Base-by-base conservation (phyloP, 2,888 invertebrate species). In the Acanthosoma haemorrhoidale region DNA sequence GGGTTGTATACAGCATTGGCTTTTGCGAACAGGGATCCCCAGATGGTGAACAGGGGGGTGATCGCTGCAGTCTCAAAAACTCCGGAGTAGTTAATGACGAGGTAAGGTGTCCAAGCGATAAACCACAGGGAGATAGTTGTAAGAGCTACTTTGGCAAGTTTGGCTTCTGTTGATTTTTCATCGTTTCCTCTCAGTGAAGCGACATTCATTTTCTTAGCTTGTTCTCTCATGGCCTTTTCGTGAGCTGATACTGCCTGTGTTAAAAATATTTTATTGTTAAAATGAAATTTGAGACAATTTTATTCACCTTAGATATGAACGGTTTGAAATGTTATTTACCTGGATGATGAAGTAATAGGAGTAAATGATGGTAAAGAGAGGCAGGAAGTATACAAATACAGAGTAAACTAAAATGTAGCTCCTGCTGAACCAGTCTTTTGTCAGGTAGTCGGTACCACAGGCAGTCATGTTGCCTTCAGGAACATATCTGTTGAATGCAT, bases 401-500 rank as follows among this genome's bases (percentile, higher is more conserved):
- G 88, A 86, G 80, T 93, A 93, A 11, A 88, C 82, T 58, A 92
- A 81, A 77, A 93, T 87, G 82, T 94, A 93, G 77, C 90, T 89
- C 75, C 87, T 84, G 81, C 89, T 90, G 74, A 87, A 77, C 86
- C 88, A 88, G 74, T 88, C 88, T 80, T 88, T 88, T 80, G 81
- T 85, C 75, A 94, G 83, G 79, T 92, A 93, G 80, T 93, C 93
- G 69, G 94, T 94, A 70, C 94, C 94, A 78, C 95, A 95, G 36
- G 93, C 92, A 43, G 94, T 94, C 88, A 94, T 89, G 82, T 94
- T 94, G 72, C 94, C 95, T 82, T 95, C 95, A 4, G 94, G 94
- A 58, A 94, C 92, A 79, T 94, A 94, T 79, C 91, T 91, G 79
- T 74, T 75, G 13, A 59, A 57, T 8, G 11, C 18, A 25, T 1